phyloP scores from a whole-genome alignment of 2,888 invertebrate species.

The Chymomyza fuscimana region DNA sequence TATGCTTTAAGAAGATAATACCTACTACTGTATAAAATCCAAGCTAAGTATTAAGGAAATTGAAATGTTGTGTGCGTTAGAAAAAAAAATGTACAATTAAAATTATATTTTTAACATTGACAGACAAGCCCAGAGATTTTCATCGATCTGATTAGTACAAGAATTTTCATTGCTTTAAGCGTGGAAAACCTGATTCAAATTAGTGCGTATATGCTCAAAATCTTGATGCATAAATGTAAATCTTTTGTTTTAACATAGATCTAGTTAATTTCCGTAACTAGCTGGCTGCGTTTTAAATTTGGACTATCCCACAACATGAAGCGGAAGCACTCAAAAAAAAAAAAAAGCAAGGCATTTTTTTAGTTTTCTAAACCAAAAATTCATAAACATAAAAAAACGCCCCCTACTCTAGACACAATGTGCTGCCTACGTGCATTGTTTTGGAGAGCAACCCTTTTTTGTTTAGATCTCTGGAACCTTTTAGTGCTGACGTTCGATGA shows the following conservation, averaged over 20 bases:
- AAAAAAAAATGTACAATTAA: background rate
- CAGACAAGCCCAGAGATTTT: background rate
- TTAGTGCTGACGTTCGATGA: background rate
- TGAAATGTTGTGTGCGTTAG: background rate
- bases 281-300: background rate
- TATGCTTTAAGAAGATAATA: background rate
- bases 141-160: background rate
- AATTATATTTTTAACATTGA: background rate
- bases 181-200: background rate
- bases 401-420: background rate
- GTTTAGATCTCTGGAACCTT: background rate
- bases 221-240: background rate
- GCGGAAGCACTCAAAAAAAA: background rate
- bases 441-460: background rate
- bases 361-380: conserved; percentile 2
- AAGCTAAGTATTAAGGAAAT: background rate
- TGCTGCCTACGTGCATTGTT: background rate
- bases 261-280: background rate
- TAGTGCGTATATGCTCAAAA: background rate
- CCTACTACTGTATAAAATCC: background rate
- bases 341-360: background rate
- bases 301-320: background rate
- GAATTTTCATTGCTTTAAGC: background rate
- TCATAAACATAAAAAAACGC: conserved; percentile 2
- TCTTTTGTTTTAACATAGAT: too few species aligned